phyloP scores from a whole-genome alignment of 2,797 vertebrate genomes.

The Crenichthys baileyi region DNA sequence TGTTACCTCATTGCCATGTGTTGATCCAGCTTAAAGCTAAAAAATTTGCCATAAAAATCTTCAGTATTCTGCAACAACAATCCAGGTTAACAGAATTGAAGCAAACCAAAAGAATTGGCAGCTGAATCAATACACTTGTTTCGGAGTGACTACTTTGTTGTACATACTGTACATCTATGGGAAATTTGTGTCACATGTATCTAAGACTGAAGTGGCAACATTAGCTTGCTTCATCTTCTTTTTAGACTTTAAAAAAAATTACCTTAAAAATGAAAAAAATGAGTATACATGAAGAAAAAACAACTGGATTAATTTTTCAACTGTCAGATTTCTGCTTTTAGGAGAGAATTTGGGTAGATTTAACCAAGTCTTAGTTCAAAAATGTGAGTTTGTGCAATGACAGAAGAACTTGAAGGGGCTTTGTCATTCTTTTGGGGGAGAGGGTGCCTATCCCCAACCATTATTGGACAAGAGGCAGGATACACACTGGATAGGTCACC shows the following conservation, averaged over 20 bases:
- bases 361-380: neutral
- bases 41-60: neutral
- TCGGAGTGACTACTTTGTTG: no score
- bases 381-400: no score
- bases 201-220: neutral
- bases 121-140: neutral
- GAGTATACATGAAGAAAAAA: neutral
- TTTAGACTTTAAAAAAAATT: neutral
- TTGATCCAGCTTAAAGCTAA: neutral
- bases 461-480: neutral
- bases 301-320: neutral
- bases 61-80: neutral
- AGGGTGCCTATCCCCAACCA: neutral
- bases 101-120: neutral
- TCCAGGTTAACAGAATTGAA: neutral
- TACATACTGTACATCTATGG: neutral
- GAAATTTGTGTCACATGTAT: neutral
- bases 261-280: neutral
- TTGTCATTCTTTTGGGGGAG: neutral
- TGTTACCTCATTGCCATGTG: neutral
- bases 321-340: neutral
- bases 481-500: neutral
- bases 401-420: no score
- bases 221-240: neutral
- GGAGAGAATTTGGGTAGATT: neutral